Evolutionary conservation across 1,140 invertebrate genomes (phyloP).

Genomic region (Pogonomyrmex barbatus): DNA sequence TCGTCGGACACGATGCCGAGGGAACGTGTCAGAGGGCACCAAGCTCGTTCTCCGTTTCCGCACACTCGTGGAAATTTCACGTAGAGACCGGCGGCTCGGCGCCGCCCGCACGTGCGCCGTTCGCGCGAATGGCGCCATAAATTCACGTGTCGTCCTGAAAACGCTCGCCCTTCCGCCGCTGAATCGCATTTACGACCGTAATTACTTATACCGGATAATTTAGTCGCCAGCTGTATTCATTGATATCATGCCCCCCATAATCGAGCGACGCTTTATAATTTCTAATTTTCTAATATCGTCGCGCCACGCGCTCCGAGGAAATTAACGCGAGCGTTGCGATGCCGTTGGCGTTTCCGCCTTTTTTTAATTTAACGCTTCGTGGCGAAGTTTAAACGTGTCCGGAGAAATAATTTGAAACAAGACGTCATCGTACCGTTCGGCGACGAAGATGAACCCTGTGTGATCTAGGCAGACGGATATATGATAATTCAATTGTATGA

Average conservation of each 20-base stretch:
- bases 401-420: not conserved
- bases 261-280: not conserved
- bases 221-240: conserved; percentile 41
- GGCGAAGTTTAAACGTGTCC: not conserved
- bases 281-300: not conserved
- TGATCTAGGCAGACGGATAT: not conserved
- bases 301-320: not conserved
- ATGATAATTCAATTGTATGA: conserved; percentile 19
- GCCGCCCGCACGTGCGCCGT: conserved; percentile 19
- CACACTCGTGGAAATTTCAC: conserved; percentile 45
- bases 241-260: not conserved
- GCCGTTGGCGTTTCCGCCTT: not conserved
- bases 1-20: conserved; percentile 39
- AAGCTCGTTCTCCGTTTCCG: conserved; percentile 22
- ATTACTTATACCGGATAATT: conserved; percentile 61
- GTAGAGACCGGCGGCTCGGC: not conserved
- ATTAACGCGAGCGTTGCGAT: not conserved
- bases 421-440: not conserved
- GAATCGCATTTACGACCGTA: conserved; percentile 58
- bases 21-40: not conserved
- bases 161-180: conserved; percentile 55
- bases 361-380: conserved; percentile 23
- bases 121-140: conserved; percentile 52
- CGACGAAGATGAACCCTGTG: not conserved
- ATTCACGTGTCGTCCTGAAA: conserved; percentile 54